Conservation (phyloP, 2,888 invertebrate genomes). For the Chesias legatella region DNA sequence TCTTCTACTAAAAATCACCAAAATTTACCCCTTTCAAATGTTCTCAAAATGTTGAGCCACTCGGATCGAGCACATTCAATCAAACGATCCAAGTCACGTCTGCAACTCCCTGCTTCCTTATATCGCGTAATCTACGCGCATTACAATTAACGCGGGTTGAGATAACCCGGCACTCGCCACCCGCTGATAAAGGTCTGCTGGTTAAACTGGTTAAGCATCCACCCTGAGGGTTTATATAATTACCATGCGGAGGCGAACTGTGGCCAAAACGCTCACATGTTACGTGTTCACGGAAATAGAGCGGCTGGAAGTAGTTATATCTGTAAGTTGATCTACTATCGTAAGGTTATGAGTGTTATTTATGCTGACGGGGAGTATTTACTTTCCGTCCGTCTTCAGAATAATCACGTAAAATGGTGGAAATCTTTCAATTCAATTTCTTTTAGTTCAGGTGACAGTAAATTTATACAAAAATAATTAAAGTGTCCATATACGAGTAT, state of each 20-base stretch:
- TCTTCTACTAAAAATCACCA: neutral
- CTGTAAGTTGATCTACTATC: neutral
- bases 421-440: too few species aligned
- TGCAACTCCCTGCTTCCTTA: conserved; percentile 37
- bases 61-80: conserved; percentile 14
- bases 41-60: conserved; percentile 6
- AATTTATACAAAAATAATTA: too few species aligned
- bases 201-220: conserved; percentile 77
- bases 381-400: too few species aligned
- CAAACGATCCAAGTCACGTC: conserved; percentile 41
- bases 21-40: conserved; percentile 2
- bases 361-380: too few species aligned
- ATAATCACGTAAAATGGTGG: too few species aligned
- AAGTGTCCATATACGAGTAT: too few species aligned
- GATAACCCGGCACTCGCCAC: conserved; percentile 78
- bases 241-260: conserved; percentile 54
- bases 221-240: conserved; percentile 78
- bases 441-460: too few species aligned
- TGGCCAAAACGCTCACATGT: conserved; percentile 26
- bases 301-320: conserved; percentile 1
- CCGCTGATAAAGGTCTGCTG: conserved; percentile 73
- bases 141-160: conserved; percentile 78
- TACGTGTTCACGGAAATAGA: conserved; percentile 14
- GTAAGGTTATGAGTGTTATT: too few species aligned
- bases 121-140: conserved; percentile 74